Evolutionary conservation across 92 coral and sea anemone genomes (phyloP).

Genomic region (Heliopora coerulea): DNA sequence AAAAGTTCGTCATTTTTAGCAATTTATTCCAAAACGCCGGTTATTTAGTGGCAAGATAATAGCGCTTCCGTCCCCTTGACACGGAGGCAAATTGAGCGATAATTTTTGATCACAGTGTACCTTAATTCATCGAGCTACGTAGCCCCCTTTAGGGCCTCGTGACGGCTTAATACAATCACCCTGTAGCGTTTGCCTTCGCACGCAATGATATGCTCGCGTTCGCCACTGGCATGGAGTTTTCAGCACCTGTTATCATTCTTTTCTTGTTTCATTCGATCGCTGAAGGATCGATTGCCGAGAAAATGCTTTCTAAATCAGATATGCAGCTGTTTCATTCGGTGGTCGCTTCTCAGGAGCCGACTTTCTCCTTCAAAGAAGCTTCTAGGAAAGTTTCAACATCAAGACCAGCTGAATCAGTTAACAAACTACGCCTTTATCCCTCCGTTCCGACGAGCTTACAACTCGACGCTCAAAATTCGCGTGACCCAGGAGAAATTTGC

Average conservation of each 20-base stretch:
- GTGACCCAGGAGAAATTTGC: neutral
- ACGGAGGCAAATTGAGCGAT: conserved; percentile 36
- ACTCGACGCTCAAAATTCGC: neutral
- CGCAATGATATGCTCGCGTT: neutral
- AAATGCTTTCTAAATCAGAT: neutral
- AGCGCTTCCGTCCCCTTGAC: conserved; percentile 42
- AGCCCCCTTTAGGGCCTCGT: neutral
- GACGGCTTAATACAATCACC: neutral
- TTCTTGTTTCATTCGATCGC: conserved; percentile 21
- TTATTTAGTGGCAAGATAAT: conserved; percentile 34
- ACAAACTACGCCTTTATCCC: too few relatives aligned
- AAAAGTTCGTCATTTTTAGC: conserved; percentile 4
- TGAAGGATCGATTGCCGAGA: conserved; percentile 20
- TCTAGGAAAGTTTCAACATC: too few relatives aligned
- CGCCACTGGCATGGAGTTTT: neutral
- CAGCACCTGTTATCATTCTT: conserved; percentile 21
- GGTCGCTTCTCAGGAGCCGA: neutral
- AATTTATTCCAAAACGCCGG: conserved; percentile 26
- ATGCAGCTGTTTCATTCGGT: conserved; percentile 5
- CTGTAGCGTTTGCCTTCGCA: conserved; percentile 4
- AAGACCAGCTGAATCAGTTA: too few relatives aligned
- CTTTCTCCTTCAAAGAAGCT: too few relatives aligned
- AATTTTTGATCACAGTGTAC: conserved; percentile 3
- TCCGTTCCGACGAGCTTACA: too few relatives aligned
- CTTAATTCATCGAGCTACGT: neutral